These are phyloP conservation scores for Chaetura pelagica DNA, from an alignment of 2,113 vertebrate genomes.

Conservation along the genomic window DNA sequence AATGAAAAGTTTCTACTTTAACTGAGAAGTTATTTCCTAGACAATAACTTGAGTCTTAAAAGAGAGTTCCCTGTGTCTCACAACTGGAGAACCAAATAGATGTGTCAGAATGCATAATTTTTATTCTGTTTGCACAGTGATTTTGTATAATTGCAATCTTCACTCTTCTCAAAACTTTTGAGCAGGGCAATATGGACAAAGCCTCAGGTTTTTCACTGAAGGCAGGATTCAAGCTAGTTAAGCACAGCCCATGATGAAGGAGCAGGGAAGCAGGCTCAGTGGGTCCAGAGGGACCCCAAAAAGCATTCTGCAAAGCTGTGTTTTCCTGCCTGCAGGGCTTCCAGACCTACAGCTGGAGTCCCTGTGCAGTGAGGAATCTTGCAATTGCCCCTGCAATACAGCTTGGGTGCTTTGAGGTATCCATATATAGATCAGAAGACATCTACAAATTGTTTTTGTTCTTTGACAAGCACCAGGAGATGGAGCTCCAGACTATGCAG, in stretches of 20 bases:
- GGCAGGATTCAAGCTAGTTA: not conserved
- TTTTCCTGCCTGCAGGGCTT: not conserved
- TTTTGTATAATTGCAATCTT: not conserved
- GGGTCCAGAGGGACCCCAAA: not conserved
- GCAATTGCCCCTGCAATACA: not conserved
- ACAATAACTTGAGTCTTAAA: not conserved
- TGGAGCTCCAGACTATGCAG: conserved; percentile 47
- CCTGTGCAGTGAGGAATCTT: fast-evolving
- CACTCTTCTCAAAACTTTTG: not conserved
- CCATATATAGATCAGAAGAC: not conserved
- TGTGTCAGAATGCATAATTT: not conserved
- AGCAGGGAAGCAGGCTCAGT: not conserved
- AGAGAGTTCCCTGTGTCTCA: not conserved
- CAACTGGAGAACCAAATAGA: not conserved
- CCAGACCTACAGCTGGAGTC: not conserved
- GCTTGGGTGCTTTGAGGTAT: not conserved
- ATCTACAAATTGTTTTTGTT: not conserved
- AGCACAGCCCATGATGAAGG: fast-evolving
- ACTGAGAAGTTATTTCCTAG: not conserved
- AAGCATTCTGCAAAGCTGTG: not conserved
- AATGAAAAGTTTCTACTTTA: not conserved
- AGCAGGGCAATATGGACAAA: not conserved
- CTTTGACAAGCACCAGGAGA: conserved; percentile 33
- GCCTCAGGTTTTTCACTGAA: not conserved
- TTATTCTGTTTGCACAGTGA: not conserved